phyloP scores from a whole-genome alignment of 2,113 vertebrate species.

The Bubo blakistoni region DNA sequence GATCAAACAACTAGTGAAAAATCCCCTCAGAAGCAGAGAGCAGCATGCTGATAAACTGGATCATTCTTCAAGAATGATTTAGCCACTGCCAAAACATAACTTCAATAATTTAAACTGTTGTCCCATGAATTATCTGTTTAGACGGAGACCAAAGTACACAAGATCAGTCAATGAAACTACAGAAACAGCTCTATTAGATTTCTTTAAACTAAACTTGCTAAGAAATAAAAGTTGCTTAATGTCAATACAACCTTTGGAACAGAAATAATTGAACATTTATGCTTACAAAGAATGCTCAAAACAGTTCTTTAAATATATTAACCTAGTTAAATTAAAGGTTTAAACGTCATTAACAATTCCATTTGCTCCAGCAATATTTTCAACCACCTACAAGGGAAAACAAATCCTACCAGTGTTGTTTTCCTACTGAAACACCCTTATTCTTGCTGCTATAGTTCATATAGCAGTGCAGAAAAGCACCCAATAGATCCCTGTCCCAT shows the following conservation, averaged over 20 bases:
- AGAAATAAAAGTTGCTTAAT: neutral
- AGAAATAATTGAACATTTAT: constrained; percentile 7
- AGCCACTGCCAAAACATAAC: neutral
- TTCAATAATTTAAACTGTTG: neutral
- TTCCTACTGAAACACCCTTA: neutral
- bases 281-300: neutral
- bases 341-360: neutral
- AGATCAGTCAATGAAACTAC: neutral
- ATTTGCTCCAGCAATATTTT: neutral
- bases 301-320: neutral
- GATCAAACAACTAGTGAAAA: neutral
- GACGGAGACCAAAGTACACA: neutral
- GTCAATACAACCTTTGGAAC: neutral
- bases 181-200: neutral
- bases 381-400: neutral
- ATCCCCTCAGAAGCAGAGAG: neutral
- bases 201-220: neutral
- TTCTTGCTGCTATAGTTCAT: neutral
- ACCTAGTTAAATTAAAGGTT: neutral
- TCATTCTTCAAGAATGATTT: neutral
- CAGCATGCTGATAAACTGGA: neutral
- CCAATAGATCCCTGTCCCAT: neutral
- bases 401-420: neutral
- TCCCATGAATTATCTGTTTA: neutral
- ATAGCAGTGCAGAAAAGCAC: neutral